phyloP scores from a whole-genome alignment of 2,888 invertebrate species.

The Schizotus pectinicornis region DNA sequence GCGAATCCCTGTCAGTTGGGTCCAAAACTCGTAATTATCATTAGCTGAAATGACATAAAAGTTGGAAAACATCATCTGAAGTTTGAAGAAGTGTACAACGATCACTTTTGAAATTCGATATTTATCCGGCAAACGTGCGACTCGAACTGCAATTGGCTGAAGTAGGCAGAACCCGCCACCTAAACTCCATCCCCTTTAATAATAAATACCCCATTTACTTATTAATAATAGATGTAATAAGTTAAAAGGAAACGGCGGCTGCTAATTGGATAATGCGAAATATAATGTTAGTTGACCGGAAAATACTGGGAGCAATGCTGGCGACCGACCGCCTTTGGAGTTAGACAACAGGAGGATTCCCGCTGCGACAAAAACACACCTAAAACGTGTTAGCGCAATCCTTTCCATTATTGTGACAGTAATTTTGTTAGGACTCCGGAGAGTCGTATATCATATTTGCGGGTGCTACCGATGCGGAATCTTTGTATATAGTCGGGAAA shows the following conservation, averaged over 20 bases:
- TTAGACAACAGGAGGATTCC: constrained; percentile 26
- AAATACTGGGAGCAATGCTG: constrained; percentile 13
- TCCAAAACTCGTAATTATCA: too few species aligned
- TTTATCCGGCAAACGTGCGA: too few species aligned
- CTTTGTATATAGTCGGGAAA: constrained; percentile 10
- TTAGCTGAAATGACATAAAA: too few species aligned
- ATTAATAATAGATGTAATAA: constrained; percentile 24
- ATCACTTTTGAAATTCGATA: too few species aligned
- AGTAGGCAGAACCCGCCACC: too few species aligned
- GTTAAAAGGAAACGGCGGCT: constrained; percentile 13
- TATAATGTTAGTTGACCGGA: constrained; percentile 16
- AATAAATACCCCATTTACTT: constrained; percentile 16
- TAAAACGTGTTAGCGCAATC: constrained; percentile 46
- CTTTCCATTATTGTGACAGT: constrained; percentile 48
- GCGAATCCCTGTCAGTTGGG: too few species aligned
- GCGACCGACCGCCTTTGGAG: constrained; percentile 25
- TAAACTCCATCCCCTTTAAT: constrained; percentile 4
- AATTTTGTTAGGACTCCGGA: constrained; percentile 44
- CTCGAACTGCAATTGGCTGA: too few species aligned
- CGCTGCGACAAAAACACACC: constrained; percentile 42
- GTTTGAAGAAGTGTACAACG: too few species aligned
- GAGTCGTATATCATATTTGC: constrained; percentile 45
- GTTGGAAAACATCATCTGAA: too few species aligned
- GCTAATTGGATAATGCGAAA: constrained; percentile 20
- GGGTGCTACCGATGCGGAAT: constrained; percentile 31